A percentile compares a stretch with the other conserved stretches of the same genome.
These are phyloP conservation scores for Caradrina kadenii DNA, from an alignment of 2,888 invertebrate species.

Conservation along the genomic window DNA sequence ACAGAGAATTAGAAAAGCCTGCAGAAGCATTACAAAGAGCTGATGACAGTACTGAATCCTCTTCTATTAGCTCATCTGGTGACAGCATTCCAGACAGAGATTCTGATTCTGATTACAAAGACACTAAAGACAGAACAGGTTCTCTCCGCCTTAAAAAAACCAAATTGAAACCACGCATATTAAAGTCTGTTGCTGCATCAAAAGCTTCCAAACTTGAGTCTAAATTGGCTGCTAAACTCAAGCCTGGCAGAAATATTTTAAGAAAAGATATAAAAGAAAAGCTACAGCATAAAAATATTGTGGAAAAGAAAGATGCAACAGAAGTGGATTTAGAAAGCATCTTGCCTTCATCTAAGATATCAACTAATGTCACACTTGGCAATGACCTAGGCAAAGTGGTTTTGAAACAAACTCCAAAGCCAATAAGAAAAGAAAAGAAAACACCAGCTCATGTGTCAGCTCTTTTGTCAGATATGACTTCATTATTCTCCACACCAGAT, in stretches of 20 bases:
- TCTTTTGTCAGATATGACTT: slow-evolving; percentile 91
- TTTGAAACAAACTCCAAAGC: slow-evolving; percentile 83
- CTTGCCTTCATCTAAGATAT: slow-evolving; percentile 72
- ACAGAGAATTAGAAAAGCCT: slow-evolving; percentile 72
- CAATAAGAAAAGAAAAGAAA: slow-evolving; percentile 89
- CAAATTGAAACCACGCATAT: slow-evolving; percentile 84
- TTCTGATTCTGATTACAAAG: slow-evolving; percentile 91
- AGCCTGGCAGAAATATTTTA: slow-evolving; percentile 75
- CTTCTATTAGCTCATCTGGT: slow-evolving; percentile 86
- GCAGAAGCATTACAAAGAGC: slow-evolving; percentile 78
- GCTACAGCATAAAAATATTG: slow-evolving; percentile 75
- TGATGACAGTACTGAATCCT: slow-evolving; percentile 88
- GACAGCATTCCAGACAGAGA: slow-evolving; percentile 91
- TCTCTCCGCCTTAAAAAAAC: slow-evolving; percentile 76
- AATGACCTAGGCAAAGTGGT: slow-evolving; percentile 81
- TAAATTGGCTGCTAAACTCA: slow-evolving; percentile 78
- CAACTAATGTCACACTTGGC: slow-evolving; percentile 57
- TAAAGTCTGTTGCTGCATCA: slow-evolving; percentile 73
- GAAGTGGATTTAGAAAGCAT: slow-evolving; percentile 76
- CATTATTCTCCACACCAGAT: slow-evolving; percentile 94
- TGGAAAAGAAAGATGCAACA: slow-evolving; percentile 72
- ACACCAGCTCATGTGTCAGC: slow-evolving; percentile 91
- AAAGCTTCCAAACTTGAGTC: slow-evolving; percentile 77
- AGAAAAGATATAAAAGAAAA: slow-evolving; percentile 83
- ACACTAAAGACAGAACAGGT: slow-evolving; percentile 80